These are phyloP conservation scores for Brachyalestes nurse DNA, from an alignment of 2,797 vertebrate genomes.

Conservation along the genomic window DNA sequence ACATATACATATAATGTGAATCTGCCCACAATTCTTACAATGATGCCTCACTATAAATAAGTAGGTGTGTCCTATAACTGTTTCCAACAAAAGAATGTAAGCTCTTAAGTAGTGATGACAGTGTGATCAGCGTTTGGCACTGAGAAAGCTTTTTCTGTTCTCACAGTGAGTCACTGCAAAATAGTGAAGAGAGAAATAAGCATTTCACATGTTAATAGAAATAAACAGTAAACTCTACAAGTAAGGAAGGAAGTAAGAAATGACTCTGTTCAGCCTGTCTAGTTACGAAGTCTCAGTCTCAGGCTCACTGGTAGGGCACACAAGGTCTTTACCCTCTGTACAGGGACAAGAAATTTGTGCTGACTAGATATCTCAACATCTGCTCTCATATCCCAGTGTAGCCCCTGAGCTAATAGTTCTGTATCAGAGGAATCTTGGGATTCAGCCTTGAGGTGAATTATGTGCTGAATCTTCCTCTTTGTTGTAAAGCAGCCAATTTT, in stretches of 20 bases:
- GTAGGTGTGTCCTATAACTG: no score
- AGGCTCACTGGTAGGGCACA: not conserved
- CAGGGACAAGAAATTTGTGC: not conserved
- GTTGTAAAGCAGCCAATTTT: not conserved
- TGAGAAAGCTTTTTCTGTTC: no score
- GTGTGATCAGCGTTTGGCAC: no score
- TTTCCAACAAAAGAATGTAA: no score
- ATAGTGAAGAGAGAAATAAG: no score
- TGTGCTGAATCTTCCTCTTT: not conserved
- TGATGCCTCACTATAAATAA: no score
- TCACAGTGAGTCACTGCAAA: no score
- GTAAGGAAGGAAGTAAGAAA: not conserved
- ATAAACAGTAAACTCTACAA: no score
- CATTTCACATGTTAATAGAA: no score
- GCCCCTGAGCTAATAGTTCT: not conserved
- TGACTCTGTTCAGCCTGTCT: not conserved
- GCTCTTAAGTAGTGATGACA: no score
- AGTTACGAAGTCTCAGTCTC: not conserved
- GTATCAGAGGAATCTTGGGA: not conserved
- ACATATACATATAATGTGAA: no score
- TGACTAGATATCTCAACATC: not conserved
- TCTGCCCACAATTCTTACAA: no score
- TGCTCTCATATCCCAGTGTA: not conserved
- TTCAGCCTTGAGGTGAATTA: not conserved
- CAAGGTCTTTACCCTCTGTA: not conserved